Base-by-base conservation (phyloP, 2,113 vertebrate genomes). In the Petrocephalus microphthalmus region DNA sequence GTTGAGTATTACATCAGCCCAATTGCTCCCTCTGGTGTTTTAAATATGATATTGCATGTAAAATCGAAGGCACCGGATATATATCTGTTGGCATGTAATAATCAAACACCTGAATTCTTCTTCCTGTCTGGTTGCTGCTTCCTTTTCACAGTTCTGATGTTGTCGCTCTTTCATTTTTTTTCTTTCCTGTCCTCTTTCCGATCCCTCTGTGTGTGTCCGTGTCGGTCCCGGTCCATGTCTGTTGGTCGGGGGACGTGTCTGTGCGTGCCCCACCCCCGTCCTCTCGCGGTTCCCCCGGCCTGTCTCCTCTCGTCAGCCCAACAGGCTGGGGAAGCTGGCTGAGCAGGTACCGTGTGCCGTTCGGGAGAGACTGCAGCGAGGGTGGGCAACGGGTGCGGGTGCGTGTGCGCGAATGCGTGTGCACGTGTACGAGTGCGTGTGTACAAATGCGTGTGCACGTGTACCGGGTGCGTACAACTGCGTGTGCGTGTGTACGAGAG, bases 251-350 rank as follows among this genome's bases (percentile, higher is more conserved):
- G 92, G 91, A 45, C 90, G 89, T 91, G 78, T 85, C 85, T 87
- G 60, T 88, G 83, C 84, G 85, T 88, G 88, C 67, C 89, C 86
- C 81, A 49, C 90, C 92, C 96, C 81, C 8, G 19, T n/a, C 95
- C 91, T 94, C 91, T 95, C 92, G 94, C 87, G 94, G 92, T 92
- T 91, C 89, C 94, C 93, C 94, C 94, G 95, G 93, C 93, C 92
- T 93, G 92, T 95, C 92, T 95, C 93, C 95, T 96, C 92, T 95
- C 94, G 95, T 97, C 97, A 98, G 98, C 97, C 98, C 96, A 98
- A 97, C 97, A 97, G 97, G 96, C 96, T 98, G 97, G 97, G 98
- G 95, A 98, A 97, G 94, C 96, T 98, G 96, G 96, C 96, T 95
- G 97, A 98, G 93, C 97, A 99, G 98, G 98, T 98, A 98, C 88